Percentiles rank a stretch among this genome's conserved stretches.
phyloP scores from a whole-genome alignment of 2,888 invertebrate species.

The Girardia tigrina region DNA sequence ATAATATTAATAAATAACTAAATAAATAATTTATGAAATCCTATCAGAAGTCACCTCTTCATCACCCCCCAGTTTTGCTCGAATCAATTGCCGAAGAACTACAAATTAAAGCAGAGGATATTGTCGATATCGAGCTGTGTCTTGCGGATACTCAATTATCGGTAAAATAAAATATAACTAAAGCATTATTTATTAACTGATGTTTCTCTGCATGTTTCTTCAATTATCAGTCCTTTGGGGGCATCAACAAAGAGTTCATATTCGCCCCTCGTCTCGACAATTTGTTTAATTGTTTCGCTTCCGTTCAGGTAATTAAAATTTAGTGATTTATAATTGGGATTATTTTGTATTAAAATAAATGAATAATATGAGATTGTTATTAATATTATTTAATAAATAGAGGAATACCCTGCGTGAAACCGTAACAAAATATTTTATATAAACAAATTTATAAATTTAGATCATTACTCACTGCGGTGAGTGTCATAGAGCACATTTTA shows the following conservation, averaged over 20 bases:
- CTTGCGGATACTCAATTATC: conserved; percentile 52
- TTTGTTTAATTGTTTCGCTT: conserved; percentile 52
- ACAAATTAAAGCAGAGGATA: conserved; percentile 44
- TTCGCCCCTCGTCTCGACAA: conserved; percentile 53
- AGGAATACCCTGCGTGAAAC: too few species aligned
- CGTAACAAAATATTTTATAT: too few species aligned
- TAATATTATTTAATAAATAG: too few species aligned
- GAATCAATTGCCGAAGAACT: conserved; percentile 47
- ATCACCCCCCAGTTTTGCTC: conserved; percentile 50
- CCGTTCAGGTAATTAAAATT: conserved; percentile 46
- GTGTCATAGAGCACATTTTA: too few species aligned
- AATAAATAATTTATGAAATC: too few species aligned
- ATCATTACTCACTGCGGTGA: too few species aligned
- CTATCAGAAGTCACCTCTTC: conserved; percentile 38
- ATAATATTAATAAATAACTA: too few species aligned
- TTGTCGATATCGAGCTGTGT: conserved; percentile 53
- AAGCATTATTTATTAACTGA: background rate
- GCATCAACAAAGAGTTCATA: conserved; percentile 52
- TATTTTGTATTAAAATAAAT: too few species aligned
- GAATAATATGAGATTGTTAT: too few species aligned
- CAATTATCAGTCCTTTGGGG: conserved; percentile 49
- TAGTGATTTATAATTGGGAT: too few species aligned
- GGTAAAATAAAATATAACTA: conserved; percentile 40
- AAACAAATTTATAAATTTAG: too few species aligned
- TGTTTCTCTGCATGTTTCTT: too few species aligned